Evolutionary conservation across 1,140 invertebrate genomes (phyloP), one percentile per base, ranked within the genome.

Genomic region (Hestina assimilis): DNA sequence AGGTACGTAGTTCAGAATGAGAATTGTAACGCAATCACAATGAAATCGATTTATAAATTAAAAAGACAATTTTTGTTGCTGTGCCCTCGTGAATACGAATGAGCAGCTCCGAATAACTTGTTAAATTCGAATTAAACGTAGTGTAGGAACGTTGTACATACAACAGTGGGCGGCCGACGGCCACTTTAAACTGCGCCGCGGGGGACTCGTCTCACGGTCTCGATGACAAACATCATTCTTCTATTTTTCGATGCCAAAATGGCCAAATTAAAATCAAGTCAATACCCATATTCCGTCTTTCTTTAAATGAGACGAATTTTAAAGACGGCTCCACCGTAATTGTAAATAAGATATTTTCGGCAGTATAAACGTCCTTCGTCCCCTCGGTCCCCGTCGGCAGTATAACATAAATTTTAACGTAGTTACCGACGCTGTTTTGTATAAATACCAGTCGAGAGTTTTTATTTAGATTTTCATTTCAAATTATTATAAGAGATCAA

Each of bases 161-260:
- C n/a, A n/a, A n/a, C n/a, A n/a, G n/a, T n/a, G n/a, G n/a, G 26
- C 42, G 33, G 45, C 33, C 26, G 45, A 11, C 26, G 45, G 33
- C 45, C 45, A 47, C 45, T 47, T 31, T 47, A 47, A 47, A 47
- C 45, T 47, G 45, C 42, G 26, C 28, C n/a, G n/a, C n/a, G n/a
- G n/a, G n/a, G n/a, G n/a, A n/a, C n/a, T n/a, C n/a, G n/a, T n/a
- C n/a, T n/a, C 33, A 38, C 33, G 14, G 17, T 31, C 17, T 31
- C 17, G 33, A 12, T 12, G 19, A 33, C 45, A n/a, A n/a, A n/a
- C n/a, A n/a, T n/a, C n/a, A n/a, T n/a, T n/a, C n/a, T n/a, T n/a
- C n/a, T n/a, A n/a, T n/a, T n/a, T n/a, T n/a, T n/a, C n/a, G n/a
- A n/a, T n/a, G n/a, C n/a, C n/a, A n/a, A n/a, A n/a, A n/a, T n/a